Conservation (phyloP, 2,888 invertebrate species). For the Tenthredo notha region DNA sequence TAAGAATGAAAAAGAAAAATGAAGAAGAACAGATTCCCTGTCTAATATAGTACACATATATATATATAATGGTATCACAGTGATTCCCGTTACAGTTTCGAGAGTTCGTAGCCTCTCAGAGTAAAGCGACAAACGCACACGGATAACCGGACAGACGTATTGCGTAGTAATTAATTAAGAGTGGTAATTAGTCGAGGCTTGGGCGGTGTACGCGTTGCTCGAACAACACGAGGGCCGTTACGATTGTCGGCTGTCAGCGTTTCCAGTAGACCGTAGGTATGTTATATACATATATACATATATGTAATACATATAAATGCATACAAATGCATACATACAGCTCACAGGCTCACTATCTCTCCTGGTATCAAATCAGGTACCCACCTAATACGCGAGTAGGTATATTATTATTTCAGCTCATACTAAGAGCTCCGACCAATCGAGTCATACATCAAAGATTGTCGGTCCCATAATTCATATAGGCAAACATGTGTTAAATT, state of each 20-base stretch:
- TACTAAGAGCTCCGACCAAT: neutral
- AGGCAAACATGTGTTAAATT: neutral
- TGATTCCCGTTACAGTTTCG: neutral
- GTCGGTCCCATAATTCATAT: neutral
- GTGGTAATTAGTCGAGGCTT: conserved; percentile 48
- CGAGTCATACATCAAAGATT: neutral
- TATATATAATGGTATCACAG: neutral
- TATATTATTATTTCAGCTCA: neutral
- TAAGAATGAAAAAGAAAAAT: neutral
- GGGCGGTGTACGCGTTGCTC: conserved; percentile 19
- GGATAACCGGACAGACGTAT: conserved; percentile 34
- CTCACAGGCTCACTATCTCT: neutral
- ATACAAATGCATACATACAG: neutral
- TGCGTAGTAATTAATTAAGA: conserved; percentile 45
- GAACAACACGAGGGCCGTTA: conserved; percentile 37
- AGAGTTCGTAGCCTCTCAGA: neutral
- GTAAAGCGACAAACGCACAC: conserved; percentile 10
- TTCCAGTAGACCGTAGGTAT: conserved; percentile 7
- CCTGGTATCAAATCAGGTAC: conserved; percentile 26
- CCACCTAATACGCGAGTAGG: neutral
- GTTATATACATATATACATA: neutral
- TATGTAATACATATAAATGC: neutral
- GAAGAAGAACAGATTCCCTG: neutral
- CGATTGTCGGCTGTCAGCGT: conserved; percentile 39
- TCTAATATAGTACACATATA: neutral